Evolutionary conservation across 2,888 invertebrate genomes (phyloP).

Genomic region (Syritta pipiens): DNA sequence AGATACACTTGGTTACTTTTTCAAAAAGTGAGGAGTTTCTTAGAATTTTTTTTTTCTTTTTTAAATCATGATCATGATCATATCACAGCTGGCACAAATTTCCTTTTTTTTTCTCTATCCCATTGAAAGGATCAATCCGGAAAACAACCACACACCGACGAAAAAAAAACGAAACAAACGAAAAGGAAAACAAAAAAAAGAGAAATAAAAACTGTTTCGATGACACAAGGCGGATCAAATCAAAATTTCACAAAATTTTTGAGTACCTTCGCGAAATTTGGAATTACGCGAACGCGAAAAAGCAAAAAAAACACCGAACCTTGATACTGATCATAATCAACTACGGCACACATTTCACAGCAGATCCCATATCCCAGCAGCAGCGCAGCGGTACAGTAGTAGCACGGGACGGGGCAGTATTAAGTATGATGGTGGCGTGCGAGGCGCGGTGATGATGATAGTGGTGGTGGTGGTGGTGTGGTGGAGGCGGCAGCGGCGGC

Average conservation of each 20-base stretch:
- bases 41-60: neutral
- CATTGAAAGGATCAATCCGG: conserved; percentile 27
- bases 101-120: too few relatives aligned
- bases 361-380: conserved; percentile 67
- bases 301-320: conserved; percentile 69
- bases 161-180: conserved; percentile 7
- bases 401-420: conserved; percentile 54
- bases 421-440: conserved; percentile 21
- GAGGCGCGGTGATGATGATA: conserved; percentile 5
- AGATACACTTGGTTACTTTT: conserved; percentile 12
- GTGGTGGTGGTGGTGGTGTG: conserved; percentile 32
- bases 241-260: too few relatives aligned
- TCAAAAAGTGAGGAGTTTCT: conserved; percentile 11
- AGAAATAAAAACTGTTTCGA: neutral
- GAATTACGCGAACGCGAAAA: conserved; percentile 64
- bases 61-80: conserved; percentile 35
- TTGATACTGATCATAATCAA: conserved; percentile 70
- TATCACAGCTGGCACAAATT: conserved; percentile 64
- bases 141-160: neutral
- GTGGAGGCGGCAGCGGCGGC: conserved; percentile 41
- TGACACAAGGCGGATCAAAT: too few relatives aligned
- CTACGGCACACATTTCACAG: conserved; percentile 69
- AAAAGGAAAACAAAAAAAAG: conserved; percentile 14
- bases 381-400: conserved; percentile 41
- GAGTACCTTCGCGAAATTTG: conserved; percentile 59